These are phyloP conservation scores for Dryadula phaetusa DNA, from an alignment of 2,888 invertebrate species.

Conservation along the genomic window DNA sequence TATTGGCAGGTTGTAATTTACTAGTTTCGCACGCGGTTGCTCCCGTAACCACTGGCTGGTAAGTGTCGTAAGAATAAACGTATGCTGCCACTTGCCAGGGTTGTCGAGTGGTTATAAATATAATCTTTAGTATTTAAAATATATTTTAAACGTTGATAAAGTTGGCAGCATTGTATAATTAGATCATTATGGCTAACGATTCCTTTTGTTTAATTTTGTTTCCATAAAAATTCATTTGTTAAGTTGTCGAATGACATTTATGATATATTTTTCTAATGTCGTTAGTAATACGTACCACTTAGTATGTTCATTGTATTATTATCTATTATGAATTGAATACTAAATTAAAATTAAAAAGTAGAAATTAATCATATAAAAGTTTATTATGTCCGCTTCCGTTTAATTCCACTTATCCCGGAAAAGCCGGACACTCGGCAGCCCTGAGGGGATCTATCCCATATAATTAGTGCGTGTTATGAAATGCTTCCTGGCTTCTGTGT, in stretches of 20 bases:
- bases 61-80: constrained; percentile 43
- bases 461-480: constrained; percentile 46
- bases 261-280: too few species aligned
- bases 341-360: neutral
- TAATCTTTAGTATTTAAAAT: neutral
- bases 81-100: constrained; percentile 35
- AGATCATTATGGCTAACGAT: too few species aligned
- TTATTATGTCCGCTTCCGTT: neutral
- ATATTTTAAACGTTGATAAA: too few species aligned
- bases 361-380: neutral
- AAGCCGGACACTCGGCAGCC: constrained; percentile 12
- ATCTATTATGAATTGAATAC: too few species aligned
- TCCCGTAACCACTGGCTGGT: constrained; percentile 41
- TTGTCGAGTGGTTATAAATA: neutral
- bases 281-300: too few species aligned
- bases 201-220: too few species aligned
- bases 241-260: too few species aligned
- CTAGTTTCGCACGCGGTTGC: constrained; percentile 38
- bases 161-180: too few species aligned
- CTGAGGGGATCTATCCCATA: constrained; percentile 40
- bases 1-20: constrained; percentile 43
- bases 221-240: too few species aligned
- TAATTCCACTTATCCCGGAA: constrained; percentile 3
- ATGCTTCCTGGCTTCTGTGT: constrained; percentile 44
- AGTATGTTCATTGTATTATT: too few species aligned